Percentiles rank a stretch among this genome's conserved stretches.
These are phyloP conservation scores for Oreochromis grahami DNA, from an alignment of 2,797 vertebrate genomes.

Conservation along the genomic window DNA sequence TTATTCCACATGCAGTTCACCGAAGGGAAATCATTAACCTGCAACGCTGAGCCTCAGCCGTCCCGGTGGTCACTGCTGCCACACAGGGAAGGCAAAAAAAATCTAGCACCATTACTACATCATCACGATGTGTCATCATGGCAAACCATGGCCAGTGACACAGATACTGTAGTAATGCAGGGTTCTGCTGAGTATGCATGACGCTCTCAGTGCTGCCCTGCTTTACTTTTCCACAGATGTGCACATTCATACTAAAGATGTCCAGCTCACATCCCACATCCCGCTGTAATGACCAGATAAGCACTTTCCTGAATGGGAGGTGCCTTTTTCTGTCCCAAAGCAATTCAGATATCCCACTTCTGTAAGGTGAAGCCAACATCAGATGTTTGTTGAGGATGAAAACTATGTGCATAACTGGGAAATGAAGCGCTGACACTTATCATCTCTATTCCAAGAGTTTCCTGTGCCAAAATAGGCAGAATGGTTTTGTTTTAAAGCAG, in stretches of 20 bases:
- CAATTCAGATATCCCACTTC: background rate
- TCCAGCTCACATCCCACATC: background rate
- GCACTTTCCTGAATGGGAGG: background rate
- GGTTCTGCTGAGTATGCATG: constrained; percentile 40
- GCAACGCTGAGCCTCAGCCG: constrained; percentile 24
- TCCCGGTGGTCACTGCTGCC: constrained; percentile 33
- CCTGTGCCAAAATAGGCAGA: background rate
- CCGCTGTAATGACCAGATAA: constrained; percentile 1
- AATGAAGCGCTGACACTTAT: background rate
- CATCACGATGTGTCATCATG: constrained; percentile 49
- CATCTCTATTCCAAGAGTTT: background rate
- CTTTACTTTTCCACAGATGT: constrained; percentile 19
- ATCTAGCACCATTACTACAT: constrained; percentile 22
- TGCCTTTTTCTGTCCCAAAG: background rate
- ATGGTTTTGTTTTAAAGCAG: background rate
- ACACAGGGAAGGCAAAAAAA: background rate
- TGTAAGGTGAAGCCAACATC: background rate
- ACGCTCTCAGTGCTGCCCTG: constrained; percentile 16
- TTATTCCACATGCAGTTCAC: constrained; percentile 54
- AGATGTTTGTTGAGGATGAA: background rate
- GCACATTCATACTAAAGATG: constrained; percentile 28
- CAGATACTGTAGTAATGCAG: constrained; percentile 6
- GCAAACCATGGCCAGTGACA: constrained; percentile 20
- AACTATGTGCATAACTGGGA: background rate
- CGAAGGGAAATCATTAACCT: constrained; percentile 49